Conservation (phyloP, 2,797 vertebrate species). For the Arctocebus calabarensis region DNA sequence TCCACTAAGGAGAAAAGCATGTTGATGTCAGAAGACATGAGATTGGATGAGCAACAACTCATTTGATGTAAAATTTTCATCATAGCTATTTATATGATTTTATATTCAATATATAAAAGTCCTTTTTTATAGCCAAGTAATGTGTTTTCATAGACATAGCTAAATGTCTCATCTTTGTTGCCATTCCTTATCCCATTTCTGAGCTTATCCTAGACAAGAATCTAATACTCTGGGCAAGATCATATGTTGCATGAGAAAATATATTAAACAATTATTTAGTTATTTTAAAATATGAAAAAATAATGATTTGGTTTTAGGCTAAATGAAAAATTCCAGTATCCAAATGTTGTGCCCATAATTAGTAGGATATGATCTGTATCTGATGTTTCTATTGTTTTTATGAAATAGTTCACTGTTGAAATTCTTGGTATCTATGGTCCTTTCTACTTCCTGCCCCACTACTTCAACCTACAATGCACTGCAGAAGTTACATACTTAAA, state of each 20-base stretch:
- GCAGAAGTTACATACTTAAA: slow-evolving; percentile 35
- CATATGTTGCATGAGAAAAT: background rate
- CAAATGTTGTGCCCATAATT: slow-evolving; percentile 38
- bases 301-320: slow-evolving; percentile 7
- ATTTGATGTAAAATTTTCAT: background rate
- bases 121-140: background rate
- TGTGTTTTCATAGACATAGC: background rate
- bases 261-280: slow-evolving; percentile 20
- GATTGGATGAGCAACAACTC: background rate
- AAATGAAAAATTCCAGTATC: slow-evolving; percentile 21
- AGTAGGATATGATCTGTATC: background rate
- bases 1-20: background rate
- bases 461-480: background rate
- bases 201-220: background rate
- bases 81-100: background rate
- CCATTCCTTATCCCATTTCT: background rate
- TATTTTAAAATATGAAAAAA: slow-evolving; percentile 57
- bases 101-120: slow-evolving; percentile 24
- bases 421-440: background rate
- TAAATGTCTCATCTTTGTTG: background rate
- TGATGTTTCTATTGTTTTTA: slow-evolving; percentile 26
- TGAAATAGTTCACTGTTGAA: background rate
- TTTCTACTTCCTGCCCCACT: background rate
- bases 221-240: background rate
- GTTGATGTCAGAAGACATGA: background rate